Base-by-base conservation (phyloP, 2,888 invertebrate species). In the Trissolcus brochymenae region DNA sequence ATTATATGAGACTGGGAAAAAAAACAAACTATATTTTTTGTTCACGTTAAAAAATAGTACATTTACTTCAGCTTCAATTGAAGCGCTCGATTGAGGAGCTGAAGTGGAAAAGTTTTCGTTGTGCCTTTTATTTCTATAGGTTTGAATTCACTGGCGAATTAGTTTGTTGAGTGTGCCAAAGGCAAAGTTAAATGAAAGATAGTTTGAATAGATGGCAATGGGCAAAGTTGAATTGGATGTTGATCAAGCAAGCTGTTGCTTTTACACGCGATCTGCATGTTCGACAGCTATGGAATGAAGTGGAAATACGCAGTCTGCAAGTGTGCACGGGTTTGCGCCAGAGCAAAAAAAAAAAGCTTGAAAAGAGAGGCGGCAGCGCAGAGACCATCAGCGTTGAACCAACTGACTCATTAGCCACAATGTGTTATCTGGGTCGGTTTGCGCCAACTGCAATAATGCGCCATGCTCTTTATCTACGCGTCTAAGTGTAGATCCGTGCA, bases 181-280 rank as follows among this genome's bases (percentile, higher is more conserved):
- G 19, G 54, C 57, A 62, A 76, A 71, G 66, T 71, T 71, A 62
- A 66, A 71, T 66, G 57, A 62, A 71, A 67, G 72, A 72, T 72
- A 53, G 53, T 71, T 56, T 19, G 53, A 62, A 64, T 65, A 66
- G 62, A 77, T 72, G 67, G 62, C 51, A 60, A 76, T 72, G 62
- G 62, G 64, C 57, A 62, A 77, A 77, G 67, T 77, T 77, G 71
- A 77, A 77, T 72, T 73, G 51, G 73, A 64, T 53, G 59, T 66
- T 64, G 72, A 71, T 77, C 62, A 55, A 60, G 19, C 19, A 64
- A 67, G 57, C 54, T 54, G 53, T 66, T 59, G 76, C 71, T 35
- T 50, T 66, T 61, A 71, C 76, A 76, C 71, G 76, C 76, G 76
- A 70, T 62, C 57, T 41, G 70, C 53, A 21, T 64, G 70, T 76